Evolutionary conservation across 1,140 invertebrate genomes (phyloP), one percentile per base, ranked within the genome.

Genomic region (Potamilus streckersoni): DNA sequence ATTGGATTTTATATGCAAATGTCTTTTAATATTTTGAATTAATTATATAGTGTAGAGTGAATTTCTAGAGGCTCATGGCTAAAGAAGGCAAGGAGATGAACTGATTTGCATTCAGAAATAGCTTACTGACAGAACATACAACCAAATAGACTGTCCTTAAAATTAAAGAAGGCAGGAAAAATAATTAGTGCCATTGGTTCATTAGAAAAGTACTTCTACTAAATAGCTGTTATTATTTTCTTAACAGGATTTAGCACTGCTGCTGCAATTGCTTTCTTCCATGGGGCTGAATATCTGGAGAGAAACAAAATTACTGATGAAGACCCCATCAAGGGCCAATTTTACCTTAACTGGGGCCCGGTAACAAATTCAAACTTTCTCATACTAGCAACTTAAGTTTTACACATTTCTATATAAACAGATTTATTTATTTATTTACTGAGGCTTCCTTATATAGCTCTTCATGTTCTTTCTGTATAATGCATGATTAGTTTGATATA

Each of bases 261-360:
- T 0, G 83, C 83, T 5, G 83, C 83, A 27, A 88, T 88, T 57
- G 87, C 87, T 6, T 86, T 87, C 69, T 88, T 87, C 81, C 87
- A 88, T 69, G 87, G 87, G 19, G 84, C 84, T 55, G 87, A 88
- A 69, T 88, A 88, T 72, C 74, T 88, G 8, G 87, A 88, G 74
- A 81, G 84, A 62, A 88, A 87, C 71, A 87, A 86, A 71, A 83
- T 87, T 61, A 71, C 60, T 15, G 78, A 82, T 38, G 64, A 38
- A 2, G 78, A 80, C 27, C 75, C 75, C 12, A 62, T 64, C 15
- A 60, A 62, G 38, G 66, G 58, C 15, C 11, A 80, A 16, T 85
- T 84, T 64, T 85, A 83, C 70, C 73, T 73, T n/a, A 27, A 13
- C 4, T 86, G 85, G 85, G 60, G 71, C 15, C 17, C 61, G 27